Percentiles rank a stretch among this genome's conserved stretches.
Evolutionary conservation across 2,797 vertebrate species (phyloP).

Genomic region (Neoniphon sammara): DNA sequence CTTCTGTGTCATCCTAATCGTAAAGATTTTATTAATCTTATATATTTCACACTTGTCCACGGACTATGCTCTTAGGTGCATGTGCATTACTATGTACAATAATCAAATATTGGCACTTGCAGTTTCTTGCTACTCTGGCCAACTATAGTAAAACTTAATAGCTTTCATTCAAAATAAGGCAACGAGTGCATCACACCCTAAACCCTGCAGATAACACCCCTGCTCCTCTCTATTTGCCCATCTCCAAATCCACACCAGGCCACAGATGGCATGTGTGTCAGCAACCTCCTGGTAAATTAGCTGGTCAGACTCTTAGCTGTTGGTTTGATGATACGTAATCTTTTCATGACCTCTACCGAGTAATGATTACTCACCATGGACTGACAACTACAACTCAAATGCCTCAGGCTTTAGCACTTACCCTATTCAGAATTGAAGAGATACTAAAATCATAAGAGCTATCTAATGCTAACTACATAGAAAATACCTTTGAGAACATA

Average conservation of each 20-base stretch:
- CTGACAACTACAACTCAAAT: slow-evolving; percentile 35
- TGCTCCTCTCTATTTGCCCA: not conserved
- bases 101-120: not conserved
- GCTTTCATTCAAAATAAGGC: not conserved
- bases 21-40: not conserved
- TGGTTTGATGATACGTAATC: slow-evolving; percentile 47
- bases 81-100: not conserved
- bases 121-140: not conserved
- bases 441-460: slow-evolving; percentile 4
- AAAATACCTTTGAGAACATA: slow-evolving; percentile 10
- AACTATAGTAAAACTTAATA: not conserved
- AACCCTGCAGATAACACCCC: slow-evolving; percentile 5
- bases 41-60: not conserved
- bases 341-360: slow-evolving; percentile 52
- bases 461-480: not conserved
- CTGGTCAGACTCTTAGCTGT: slow-evolving; percentile 43
- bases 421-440: slow-evolving; percentile 46
- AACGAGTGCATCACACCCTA: slow-evolving; percentile 6
- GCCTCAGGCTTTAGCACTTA: slow-evolving; percentile 31
- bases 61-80: too few relatives aligned
- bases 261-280: slow-evolving; percentile 38
- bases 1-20: too few relatives aligned
- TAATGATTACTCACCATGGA: slow-evolving; percentile 42
- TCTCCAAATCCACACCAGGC: slow-evolving; percentile 17
- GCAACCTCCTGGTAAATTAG: slow-evolving; percentile 53